Percentiles rank a stretch among this genome's conserved stretches.
These are phyloP conservation scores for Ostrea edulis DNA, from an alignment of 1,140 invertebrate genomes.

Conservation along the genomic window DNA sequence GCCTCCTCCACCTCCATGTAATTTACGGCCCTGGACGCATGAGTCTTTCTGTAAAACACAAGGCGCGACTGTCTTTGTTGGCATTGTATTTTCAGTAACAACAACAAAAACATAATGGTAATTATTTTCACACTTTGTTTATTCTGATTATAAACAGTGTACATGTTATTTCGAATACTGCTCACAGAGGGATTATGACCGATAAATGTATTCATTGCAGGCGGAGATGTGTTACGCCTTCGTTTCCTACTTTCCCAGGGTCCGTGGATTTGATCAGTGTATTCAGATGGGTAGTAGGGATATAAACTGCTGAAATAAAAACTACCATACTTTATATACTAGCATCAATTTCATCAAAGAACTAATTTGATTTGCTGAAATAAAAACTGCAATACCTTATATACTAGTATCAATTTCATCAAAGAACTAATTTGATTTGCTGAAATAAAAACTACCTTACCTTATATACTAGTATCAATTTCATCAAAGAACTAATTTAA, in stretches of 20 bases:
- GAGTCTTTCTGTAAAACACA: too few relatives aligned
- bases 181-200: too few relatives aligned
- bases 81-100: too few relatives aligned
- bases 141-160: too few relatives aligned
- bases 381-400: not conserved
- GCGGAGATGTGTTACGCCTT: slow-evolving; percentile 75
- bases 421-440: not conserved
- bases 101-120: too few relatives aligned
- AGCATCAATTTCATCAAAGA: not conserved
- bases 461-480: not conserved
- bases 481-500: too few relatives aligned
- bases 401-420: not conserved
- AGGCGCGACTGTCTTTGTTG: too few relatives aligned
- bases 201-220: slow-evolving; percentile 44
- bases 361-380: not conserved
- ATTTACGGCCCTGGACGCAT: too few relatives aligned
- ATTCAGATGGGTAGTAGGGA: slow-evolving; percentile 65
- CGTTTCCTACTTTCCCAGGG: slow-evolving; percentile 67
- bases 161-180: too few relatives aligned
- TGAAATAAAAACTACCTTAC: not conserved
- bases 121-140: too few relatives aligned
- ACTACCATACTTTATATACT: not conserved
- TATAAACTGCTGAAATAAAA: slow-evolving; percentile 50
- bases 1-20: too few relatives aligned
- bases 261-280: slow-evolving; percentile 69